Conservation (phyloP, 1,140 invertebrate species). For the Drosophila fuyamai region DNA sequence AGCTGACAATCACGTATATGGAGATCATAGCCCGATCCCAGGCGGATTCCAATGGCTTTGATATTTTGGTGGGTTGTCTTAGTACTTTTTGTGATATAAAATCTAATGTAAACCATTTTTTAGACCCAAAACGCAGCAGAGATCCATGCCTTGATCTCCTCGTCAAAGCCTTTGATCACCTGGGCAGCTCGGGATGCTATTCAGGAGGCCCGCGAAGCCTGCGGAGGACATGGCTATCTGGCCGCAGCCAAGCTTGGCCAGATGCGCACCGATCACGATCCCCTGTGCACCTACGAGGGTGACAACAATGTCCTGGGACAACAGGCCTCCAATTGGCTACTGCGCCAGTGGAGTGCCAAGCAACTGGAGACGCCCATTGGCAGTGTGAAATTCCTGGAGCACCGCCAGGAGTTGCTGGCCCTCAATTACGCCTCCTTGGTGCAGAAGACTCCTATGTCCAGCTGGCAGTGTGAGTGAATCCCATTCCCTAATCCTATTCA, state of each 20-base stretch:
- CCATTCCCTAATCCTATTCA: too few relatives aligned
- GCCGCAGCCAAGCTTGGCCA: slow-evolving; percentile 92
- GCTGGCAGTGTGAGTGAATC: slow-evolving; percentile 86
- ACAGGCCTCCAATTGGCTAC: slow-evolving; percentile 96
- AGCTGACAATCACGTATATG: slow-evolving; percentile 86
- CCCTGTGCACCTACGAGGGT: slow-evolving; percentile 97
- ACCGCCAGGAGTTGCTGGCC: slow-evolving; percentile 85
- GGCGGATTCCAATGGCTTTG: slow-evolving; percentile 86
- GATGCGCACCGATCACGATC: slow-evolving; percentile 94
- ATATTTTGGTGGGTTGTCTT: slow-evolving; percentile 85
- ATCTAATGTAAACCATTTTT: not conserved
- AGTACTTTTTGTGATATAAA: too few relatives aligned
- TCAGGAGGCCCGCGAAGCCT: slow-evolving; percentile 95
- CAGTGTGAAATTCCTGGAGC: slow-evolving; percentile 87
- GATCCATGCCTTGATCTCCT: slow-evolving; percentile 96
- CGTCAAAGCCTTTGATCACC: slow-evolving; percentile 93
- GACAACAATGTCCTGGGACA: slow-evolving; percentile 98
- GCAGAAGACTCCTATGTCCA: slow-evolving; percentile 42
- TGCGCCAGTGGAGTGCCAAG: slow-evolving; percentile 87
- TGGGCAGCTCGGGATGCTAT: slow-evolving; percentile 94
- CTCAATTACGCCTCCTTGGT: slow-evolving; percentile 85
- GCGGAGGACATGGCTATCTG: slow-evolving; percentile 90
- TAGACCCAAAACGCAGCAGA: slow-evolving; percentile 91
- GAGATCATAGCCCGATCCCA: slow-evolving; percentile 87
- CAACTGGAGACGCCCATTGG: slow-evolving; percentile 87